phyloP scores from a whole-genome alignment of 2,888 invertebrate species.

The Argynnis bischoffii region DNA sequence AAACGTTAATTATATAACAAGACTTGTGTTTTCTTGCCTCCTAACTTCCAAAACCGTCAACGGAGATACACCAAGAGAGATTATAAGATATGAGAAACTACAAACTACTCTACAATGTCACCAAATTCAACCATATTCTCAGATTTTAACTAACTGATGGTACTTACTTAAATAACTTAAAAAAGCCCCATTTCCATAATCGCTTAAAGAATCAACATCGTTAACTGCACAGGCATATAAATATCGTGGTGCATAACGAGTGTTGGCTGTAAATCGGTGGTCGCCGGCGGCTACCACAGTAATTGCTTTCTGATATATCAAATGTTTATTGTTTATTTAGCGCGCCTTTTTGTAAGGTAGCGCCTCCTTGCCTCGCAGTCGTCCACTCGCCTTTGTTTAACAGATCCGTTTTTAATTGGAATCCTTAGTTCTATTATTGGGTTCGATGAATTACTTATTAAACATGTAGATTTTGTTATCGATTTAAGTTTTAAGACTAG shows the following conservation, averaged over 20 bases:
- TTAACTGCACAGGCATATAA: slow-evolving; percentile 31
- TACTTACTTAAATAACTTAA: background rate
- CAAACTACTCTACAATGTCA: too few relatives aligned
- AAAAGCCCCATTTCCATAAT: slow-evolving; percentile 9
- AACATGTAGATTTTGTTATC: too few relatives aligned
- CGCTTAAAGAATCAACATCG: slow-evolving; percentile 20
- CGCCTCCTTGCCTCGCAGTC: slow-evolving; percentile 35
- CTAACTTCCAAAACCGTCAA: too few relatives aligned
- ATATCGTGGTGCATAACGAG: slow-evolving; percentile 38
- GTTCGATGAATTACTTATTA: background rate
- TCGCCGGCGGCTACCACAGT: slow-evolving; percentile 61
- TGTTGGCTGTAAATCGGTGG: slow-evolving; percentile 56
- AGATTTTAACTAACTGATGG: too few relatives aligned
- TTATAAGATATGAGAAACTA: too few relatives aligned
- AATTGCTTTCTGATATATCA: slow-evolving; percentile 75
- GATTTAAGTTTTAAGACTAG: too few relatives aligned
- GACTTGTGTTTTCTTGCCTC: too few relatives aligned
- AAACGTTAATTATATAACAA: too few relatives aligned
- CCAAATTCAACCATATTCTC: too few relatives aligned
- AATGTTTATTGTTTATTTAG: slow-evolving; percentile 72
- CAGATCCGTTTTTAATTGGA: slow-evolving; percentile 8
- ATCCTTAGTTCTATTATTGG: background rate
- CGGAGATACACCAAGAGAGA: too few relatives aligned
- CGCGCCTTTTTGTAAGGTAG: slow-evolving; percentile 68
- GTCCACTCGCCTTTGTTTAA: too few relatives aligned